These are phyloP conservation scores for Cheilosia impressa DNA, from an alignment of 2,888 invertebrate species.

Conservation along the genomic window DNA sequence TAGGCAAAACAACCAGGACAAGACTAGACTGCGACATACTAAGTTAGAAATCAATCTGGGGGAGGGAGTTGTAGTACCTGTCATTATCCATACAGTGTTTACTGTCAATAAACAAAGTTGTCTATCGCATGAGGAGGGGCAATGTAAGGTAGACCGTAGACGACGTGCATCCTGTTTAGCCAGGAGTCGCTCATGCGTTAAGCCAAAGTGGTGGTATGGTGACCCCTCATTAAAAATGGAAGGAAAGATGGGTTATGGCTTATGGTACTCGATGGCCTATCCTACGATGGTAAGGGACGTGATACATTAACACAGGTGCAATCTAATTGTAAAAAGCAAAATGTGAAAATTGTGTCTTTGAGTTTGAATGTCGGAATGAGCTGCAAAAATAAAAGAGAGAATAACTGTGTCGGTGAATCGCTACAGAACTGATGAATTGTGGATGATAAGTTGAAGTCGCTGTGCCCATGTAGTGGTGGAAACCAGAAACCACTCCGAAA, in stretches of 20 bases:
- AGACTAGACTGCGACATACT: slow-evolving; percentile 10
- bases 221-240: slow-evolving; percentile 39
- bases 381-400: too few relatives aligned
- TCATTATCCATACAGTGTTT: slow-evolving; percentile 45
- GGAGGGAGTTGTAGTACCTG: slow-evolving; percentile 8
- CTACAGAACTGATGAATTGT: slow-evolving; percentile 23
- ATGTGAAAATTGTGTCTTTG: neutral
- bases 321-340: slow-evolving; percentile 26
- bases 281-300: neutral
- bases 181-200: slow-evolving; percentile 67
- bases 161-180: slow-evolving; percentile 54
- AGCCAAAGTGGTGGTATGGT: slow-evolving; percentile 32
- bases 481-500: slow-evolving; percentile 53
- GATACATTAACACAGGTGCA: slow-evolving; percentile 31
- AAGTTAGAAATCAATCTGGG: slow-evolving; percentile 34
- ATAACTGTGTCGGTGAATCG: neutral
- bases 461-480: slow-evolving; percentile 29
- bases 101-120: slow-evolving; percentile 62
- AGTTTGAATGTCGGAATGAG: too few relatives aligned
- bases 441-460: slow-evolving; percentile 18
- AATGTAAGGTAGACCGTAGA: slow-evolving; percentile 1
- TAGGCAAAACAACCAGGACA: slow-evolving; percentile 55
- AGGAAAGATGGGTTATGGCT: slow-evolving; percentile 20
- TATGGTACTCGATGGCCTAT: too few relatives aligned
- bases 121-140: slow-evolving; percentile 6